Percentiles rank a stretch among this genome's conserved stretches.
Evolutionary conservation across 2,797 vertebrate genomes (phyloP).

Genomic region (Notamacropus eugenii): DNA sequence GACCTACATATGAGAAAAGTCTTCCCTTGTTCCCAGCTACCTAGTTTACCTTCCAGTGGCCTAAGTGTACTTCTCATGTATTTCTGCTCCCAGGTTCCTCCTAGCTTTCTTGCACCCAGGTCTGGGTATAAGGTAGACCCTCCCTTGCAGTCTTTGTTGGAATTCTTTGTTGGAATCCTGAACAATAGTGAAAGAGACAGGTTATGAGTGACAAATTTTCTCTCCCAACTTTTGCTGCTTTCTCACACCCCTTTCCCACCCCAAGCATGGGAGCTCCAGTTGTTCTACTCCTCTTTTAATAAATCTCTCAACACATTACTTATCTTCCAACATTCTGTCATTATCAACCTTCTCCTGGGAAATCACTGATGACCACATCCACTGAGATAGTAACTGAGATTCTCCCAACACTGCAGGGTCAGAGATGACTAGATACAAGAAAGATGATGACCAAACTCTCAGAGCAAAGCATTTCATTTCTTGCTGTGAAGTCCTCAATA

Average conservation of each 20-base stretch:
- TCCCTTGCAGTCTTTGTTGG: not conserved
- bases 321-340: not conserved
- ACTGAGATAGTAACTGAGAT: too few species aligned
- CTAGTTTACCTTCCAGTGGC: not conserved
- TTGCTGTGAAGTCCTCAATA: not conserved
- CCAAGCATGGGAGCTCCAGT: not conserved
- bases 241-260: not conserved
- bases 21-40: not conserved
- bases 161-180: not conserved
- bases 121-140: not conserved
- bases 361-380: not conserved
- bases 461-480: not conserved
- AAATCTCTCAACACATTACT: not conserved
- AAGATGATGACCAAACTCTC: not conserved
- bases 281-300: not conserved
- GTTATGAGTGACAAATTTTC: not conserved
- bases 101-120: not conserved
- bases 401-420: not conserved
- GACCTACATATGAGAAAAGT: not conserved
- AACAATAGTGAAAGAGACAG: not conserved
- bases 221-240: not conserved
- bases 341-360: not conserved
- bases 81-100: not conserved
- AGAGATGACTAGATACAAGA: not conserved
- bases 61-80: not conserved